These are phyloP conservation scores for Passer montanus DNA, from an alignment of 2,113 vertebrate species.

Conservation along the genomic window DNA sequence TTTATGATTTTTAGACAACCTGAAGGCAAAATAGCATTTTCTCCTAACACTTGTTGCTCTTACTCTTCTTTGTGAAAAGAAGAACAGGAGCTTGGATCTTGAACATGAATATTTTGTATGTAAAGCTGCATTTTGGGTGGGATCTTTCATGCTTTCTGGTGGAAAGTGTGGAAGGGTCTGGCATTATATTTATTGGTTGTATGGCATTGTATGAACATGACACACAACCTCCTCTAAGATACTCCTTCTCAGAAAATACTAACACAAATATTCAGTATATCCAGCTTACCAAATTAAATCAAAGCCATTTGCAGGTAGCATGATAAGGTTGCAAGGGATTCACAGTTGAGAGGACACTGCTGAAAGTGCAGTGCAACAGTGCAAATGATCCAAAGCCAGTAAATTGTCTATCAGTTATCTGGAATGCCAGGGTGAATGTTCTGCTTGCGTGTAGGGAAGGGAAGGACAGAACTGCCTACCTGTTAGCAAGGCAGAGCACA, in stretches of 20 bases:
- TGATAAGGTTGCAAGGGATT: not conserved
- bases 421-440: not conserved
- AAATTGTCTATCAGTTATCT: not conserved
- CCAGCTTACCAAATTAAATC: not conserved
- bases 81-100: not conserved
- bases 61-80: not conserved
- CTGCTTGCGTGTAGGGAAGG: not conserved
- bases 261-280: not conserved
- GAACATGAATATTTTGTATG: not conserved
- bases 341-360: not conserved
- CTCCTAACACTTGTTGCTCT: not conserved
- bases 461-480: not conserved
- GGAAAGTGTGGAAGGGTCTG: not conserved
- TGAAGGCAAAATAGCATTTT: not conserved
- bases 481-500: constrained; percentile 63
- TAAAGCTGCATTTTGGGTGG: not conserved
- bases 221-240: not conserved
- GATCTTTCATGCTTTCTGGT: not conserved
- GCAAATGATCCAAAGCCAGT: not conserved
- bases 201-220: not conserved
- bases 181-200: not conserved
- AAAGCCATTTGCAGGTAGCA: not conserved
- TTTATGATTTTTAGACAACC: not conserved
- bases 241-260: not conserved
- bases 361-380: not conserved